These are phyloP conservation scores for Agyllia agylla DNA, from an alignment of 2,888 invertebrate genomes.

Conservation along the genomic window DNA sequence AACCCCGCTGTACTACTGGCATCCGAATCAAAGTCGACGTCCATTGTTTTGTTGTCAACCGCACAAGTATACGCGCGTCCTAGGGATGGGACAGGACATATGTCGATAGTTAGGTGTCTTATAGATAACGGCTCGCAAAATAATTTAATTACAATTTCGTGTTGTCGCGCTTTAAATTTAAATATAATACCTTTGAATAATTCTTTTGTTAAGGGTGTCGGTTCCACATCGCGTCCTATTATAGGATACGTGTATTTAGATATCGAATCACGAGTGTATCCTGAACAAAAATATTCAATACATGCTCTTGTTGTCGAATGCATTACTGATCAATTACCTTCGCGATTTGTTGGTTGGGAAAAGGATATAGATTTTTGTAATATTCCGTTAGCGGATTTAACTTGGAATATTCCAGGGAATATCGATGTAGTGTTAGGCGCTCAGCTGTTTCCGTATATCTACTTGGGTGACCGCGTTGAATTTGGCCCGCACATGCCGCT, in stretches of 20 bases:
- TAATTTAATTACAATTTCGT: background rate
- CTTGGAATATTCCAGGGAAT: background rate
- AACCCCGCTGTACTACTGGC: background rate
- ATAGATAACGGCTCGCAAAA: background rate
- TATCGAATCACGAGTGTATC: background rate
- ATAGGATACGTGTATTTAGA: background rate
- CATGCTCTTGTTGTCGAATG: background rate
- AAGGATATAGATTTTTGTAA: background rate
- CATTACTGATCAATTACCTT: background rate
- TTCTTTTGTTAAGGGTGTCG: background rate
- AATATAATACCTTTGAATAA: background rate
- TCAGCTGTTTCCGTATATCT: background rate
- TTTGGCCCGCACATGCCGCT: background rate
- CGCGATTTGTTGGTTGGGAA: background rate
- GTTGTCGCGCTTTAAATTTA: background rate
- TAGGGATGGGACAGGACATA: background rate
- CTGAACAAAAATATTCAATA: background rate
- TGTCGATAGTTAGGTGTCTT: background rate
- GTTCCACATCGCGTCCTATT: background rate
- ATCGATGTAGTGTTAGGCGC: background rate
- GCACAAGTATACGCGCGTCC: background rate
- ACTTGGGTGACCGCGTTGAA: background rate
- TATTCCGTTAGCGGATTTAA: background rate
- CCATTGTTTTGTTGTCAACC: background rate
- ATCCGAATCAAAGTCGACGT: background rate